A percentile compares a stretch with the other conserved stretches of the same genome.
Conservation (phyloP, 2,888 invertebrate species). For the Chymomyza procnemis region DNA sequence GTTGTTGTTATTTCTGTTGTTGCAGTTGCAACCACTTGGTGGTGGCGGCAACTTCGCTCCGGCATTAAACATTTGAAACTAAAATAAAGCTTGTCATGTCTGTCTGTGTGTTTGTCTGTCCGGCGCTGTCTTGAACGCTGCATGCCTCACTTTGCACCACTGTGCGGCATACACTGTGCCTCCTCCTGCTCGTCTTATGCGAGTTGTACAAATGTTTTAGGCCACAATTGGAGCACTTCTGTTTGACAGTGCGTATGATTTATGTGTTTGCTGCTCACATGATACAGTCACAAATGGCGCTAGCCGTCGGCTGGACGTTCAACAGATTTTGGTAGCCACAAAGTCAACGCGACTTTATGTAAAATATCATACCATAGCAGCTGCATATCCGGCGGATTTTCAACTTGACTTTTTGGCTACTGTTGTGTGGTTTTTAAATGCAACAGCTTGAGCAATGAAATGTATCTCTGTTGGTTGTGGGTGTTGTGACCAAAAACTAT, state of each 20-base stretch:
- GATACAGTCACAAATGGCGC: neutral
- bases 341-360: neutral
- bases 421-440: conserved; percentile 48
- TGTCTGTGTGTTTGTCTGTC: conserved; percentile 24
- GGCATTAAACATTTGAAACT: conserved; percentile 50
- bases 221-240: conserved; percentile 77
- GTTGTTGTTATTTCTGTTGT: conserved; percentile 7
- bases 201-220: conserved; percentile 75
- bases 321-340: neutral
- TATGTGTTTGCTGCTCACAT: conserved; percentile 55
- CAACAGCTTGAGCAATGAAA: conserved; percentile 58
- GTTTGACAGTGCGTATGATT: conserved; percentile 76
- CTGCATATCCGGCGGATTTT: conserved; percentile 65
- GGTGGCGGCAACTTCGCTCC: conserved; percentile 33
- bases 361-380: conserved; percentile 46
- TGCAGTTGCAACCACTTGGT: neutral
- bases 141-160: neutral
- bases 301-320: neutral
- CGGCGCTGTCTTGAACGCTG: neutral
- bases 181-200: conserved; percentile 16
- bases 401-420: conserved; percentile 55
- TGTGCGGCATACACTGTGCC: neutral
- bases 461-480: neutral
- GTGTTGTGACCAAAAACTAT: conserved; percentile 26
- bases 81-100: conserved; percentile 66